phyloP scores from a whole-genome alignment of 2,888 invertebrate genomes.

The Epiblema foenella region DNA sequence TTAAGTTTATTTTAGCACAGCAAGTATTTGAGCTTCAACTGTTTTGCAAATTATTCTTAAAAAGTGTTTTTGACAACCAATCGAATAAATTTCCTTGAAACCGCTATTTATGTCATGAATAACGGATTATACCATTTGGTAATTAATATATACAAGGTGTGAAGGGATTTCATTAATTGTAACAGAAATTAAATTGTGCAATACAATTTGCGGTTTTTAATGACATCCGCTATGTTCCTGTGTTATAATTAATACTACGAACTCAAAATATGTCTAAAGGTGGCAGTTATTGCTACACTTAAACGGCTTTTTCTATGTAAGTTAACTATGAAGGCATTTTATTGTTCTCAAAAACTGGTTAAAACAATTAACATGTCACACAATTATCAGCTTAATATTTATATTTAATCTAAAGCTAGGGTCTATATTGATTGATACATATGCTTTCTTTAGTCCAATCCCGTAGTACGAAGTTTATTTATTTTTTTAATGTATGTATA shows the following conservation, averaged over 20 bases:
- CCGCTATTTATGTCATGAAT: neutral
- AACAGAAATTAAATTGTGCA: conserved; percentile 9
- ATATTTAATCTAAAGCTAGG: too few relatives aligned
- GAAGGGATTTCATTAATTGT: conserved; percentile 16
- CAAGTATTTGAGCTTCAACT: neutral
- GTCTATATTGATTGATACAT: too few relatives aligned
- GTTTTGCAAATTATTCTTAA: neutral
- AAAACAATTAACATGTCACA: too few relatives aligned
- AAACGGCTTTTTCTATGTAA: too few relatives aligned
- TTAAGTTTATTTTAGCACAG: conserved; percentile 2
- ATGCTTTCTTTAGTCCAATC: too few relatives aligned
- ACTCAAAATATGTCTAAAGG: neutral
- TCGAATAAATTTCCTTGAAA: conserved; percentile 4
- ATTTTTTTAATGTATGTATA: too few relatives aligned
- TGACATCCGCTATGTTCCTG: conserved; percentile 20
- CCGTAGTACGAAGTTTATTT: too few relatives aligned
- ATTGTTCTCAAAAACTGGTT: too few relatives aligned
- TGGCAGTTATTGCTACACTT: neutral
- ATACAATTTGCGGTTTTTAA: conserved; percentile 10
- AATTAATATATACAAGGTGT: conserved; percentile 19
- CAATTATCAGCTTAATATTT: too few relatives aligned
- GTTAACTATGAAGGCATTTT: too few relatives aligned
- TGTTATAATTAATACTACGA: neutral
- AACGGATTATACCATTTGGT: conserved; percentile 21
- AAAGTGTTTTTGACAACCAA: conserved; percentile 4